Evolutionary conservation across 2,797 vertebrate genomes (phyloP), one percentile per base, ranked within the genome.

Genomic region (Gastrophryne carolinensis): DNA sequence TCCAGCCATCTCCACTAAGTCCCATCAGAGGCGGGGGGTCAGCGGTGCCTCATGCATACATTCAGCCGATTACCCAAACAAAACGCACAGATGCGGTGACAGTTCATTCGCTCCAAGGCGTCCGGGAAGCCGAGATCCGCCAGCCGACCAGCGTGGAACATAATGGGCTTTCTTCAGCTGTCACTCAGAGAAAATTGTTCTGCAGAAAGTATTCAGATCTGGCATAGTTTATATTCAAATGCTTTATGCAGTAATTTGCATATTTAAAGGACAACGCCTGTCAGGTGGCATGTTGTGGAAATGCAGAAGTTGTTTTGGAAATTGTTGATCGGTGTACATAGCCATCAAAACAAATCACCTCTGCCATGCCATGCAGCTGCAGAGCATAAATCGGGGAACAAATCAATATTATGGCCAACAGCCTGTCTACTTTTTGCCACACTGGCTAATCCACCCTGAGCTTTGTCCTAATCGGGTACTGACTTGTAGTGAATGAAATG

Each of bases 51-150:
- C 58, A 61, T 61, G 13, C 35, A 61, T 39, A 61, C 58, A 61
- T 37, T 61, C 58, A 61, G 24, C 24, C 34, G 32, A 37, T 39
- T 61, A 37, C 58, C 35, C 35, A 61, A 35, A 61, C 58, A 61
- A 39, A 37, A 61, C 35, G 17, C 35, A 39, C 32, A 61, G 32
- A 39, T 39, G 32, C 58, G 8, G 58, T 39, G 58, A 37, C 58
- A 61, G 58, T 23, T 13, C 23, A 39, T 39, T 19, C 17, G 58
- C 54, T 57, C 29, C 54, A 8, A 32, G 29, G 15, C 54, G 19
- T 30, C 27, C 27, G n/a, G 54, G 15, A 15, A 32, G 54, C 54
- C 4, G n/a, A 10, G 23, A 15, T n/a, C 15, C 11, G 29, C 54
- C 54, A 56, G 53, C 53, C 26, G 53, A 47, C 52, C 26, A 54